Percentiles rank a stretch among this genome's conserved stretches.
These are phyloP conservation scores for Epinotia bilunana DNA, from an alignment of 2,888 invertebrate species.

Conservation along the genomic window DNA sequence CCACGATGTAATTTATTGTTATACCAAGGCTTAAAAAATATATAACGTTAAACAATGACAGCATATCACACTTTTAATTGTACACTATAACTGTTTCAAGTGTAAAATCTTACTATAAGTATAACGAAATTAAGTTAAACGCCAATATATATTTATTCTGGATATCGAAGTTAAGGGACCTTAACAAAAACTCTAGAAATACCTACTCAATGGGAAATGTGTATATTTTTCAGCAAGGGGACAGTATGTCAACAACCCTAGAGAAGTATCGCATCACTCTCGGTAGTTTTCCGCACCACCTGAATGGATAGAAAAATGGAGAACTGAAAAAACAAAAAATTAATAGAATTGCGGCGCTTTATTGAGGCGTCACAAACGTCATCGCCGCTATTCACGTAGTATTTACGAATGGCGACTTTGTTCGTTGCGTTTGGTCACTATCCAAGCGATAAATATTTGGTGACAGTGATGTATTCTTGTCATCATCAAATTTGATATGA, in stretches of 20 bases:
- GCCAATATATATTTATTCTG: no score
- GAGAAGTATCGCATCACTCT: background rate
- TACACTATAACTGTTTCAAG: no score
- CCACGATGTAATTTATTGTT: background rate
- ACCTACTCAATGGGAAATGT: background rate
- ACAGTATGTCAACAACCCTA: background rate
- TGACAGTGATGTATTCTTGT: background rate
- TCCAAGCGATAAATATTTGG: background rate
- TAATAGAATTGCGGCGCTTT: constrained; percentile 3
- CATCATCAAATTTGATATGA: background rate
- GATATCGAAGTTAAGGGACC: background rate
- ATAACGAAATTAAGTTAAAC: no score
- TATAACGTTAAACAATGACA: background rate
- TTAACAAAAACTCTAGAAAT: background rate
- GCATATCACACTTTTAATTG: no score
- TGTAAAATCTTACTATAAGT: no score
- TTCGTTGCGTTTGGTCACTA: background rate
- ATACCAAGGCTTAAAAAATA: background rate
- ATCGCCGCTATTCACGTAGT: constrained; percentile 5
- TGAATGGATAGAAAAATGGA: constrained; percentile 4
- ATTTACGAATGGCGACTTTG: constrained; percentile 11
- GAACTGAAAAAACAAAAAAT: background rate
- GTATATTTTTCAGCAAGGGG: background rate
- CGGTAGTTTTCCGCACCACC: constrained; percentile 21
- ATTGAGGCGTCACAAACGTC: constrained; percentile 12